A percentile compares a stretch with the other conserved stretches of the same genome.
Conservation (phyloP, 1,140 invertebrate genomes). For the Myzus persicae region DNA sequence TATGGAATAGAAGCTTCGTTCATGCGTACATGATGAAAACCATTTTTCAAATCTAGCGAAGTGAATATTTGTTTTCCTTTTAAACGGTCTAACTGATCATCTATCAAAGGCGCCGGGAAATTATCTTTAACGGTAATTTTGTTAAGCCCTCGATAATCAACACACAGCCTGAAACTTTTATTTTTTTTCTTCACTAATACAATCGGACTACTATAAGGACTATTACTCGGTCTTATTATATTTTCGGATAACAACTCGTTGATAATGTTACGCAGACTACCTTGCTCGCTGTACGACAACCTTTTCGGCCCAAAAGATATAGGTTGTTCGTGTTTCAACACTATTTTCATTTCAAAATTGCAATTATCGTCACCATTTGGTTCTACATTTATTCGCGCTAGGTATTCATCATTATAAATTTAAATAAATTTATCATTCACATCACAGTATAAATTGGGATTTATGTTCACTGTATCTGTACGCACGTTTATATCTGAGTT, state of each 20-base stretch:
- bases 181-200: neutral
- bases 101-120: neutral
- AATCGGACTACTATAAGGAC: neutral
- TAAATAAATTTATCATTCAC: neutral
- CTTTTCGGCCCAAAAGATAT: no score
- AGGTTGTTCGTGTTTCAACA: neutral
- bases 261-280: no score
- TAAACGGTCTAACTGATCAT: neutral
- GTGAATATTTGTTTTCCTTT: neutral
- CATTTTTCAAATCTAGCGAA: neutral
- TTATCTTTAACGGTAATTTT: neutral
- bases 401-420: neutral
- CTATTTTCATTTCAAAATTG: neutral
- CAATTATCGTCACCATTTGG: neutral
- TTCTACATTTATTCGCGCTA: neutral
- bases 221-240: neutral
- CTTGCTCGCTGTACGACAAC: no score
- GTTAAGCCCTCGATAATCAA: neutral
- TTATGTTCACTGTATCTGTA: no score
- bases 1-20: neutral
- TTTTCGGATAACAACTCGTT: no score
- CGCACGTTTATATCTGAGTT: no score
- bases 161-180: neutral
- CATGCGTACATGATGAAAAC: neutral
- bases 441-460: no score